Base-by-base conservation (phyloP, 2,888 invertebrate species). In the Emmelina monodactyla region DNA sequence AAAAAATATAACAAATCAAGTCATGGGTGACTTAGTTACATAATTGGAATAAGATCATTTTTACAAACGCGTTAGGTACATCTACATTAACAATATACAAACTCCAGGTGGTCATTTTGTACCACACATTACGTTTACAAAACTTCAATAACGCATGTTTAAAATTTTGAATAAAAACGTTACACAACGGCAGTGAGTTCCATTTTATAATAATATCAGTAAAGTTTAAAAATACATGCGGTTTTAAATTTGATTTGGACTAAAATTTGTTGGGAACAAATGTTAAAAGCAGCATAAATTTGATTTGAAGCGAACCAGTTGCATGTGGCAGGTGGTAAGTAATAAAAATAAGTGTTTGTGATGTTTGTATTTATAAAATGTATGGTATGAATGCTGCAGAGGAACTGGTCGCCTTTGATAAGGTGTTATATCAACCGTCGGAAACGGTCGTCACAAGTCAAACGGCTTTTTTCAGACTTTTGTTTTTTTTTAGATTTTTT, bases 1-100 rank as follows among this genome's bases (percentile, higher is more conserved):
- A 62, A 58, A 56, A 65, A 59, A 62, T 48, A 53, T 53, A 50
- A 53, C 48, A 56, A 62, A 49, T 59, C 58, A 56, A 56, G 44
- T 31, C 35, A 47, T 46, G 35, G 44, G 45, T 16, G 32, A 19
- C 32, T 32, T 22, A 35, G 28, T 13, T 28, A 32, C 28, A 19
- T 10, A 14, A 14, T 25, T 12, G 12, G 12, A 19, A 32, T 5
- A 32, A 25, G 25, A 25, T 10, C 9, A 7, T 11, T 25, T 25
- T 25, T 19, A 19, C 5, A 6, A 25, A 25, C 25, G 11, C 9
- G n/a, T 19, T 25, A 25, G 11, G 9, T 19, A 25, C 3, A 25
- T 11, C 11, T n/a, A 3, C 11, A 25, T 25, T 9, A 25, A 10
- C 25, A 25, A n/a, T 25, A 25, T 25, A 25, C 25, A 25, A 25